Evolutionary conservation across 2,888 invertebrate genomes (phyloP), one percentile per base, ranked within the genome.

Genomic region (Abrostola tripartita): DNA sequence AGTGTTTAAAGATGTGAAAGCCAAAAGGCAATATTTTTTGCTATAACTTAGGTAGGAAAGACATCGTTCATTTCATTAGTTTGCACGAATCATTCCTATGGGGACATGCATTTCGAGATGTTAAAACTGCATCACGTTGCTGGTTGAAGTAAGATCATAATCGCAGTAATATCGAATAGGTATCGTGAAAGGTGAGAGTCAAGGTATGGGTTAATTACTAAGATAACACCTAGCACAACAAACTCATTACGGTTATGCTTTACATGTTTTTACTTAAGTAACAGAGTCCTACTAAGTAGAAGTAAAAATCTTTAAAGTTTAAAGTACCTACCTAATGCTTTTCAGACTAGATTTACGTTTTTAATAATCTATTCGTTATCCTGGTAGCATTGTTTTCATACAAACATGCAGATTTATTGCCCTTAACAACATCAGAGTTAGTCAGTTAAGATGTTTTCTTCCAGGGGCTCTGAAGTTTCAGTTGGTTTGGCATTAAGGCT

Each of bases 31-130:
- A 84, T 82, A 85, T 79, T 85, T 82, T 85, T 84, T 79, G 79
- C 78, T 84, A 83, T 71, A 84, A 82, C 77, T 80, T 84, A 85
- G 82, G 61, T 79, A 73, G 71, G 83, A 84, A 88, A 77, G 71
- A 76, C 89, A 91, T 90, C 67, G 71, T 78, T 88, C 93, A 93
- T 92, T 92, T 93, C 91, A 90, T 90, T 95, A 95, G 94, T 94
- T 95, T 95, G 95, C 95, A 95, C 95, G 95, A 95, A 95, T 95
- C 95, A 95, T 95, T 95, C 95, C 95, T 91, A 83, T 85, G 85
- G 90, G 91, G 88, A 84, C 84, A 82, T 82, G 85, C 82, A 83
- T 79, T 78, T 81, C 81, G 86, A 85, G 87, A 79, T 79, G 75
- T 79, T 71, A 60, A 63, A 53, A 41, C 61, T 77, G 63, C 59